Conservation (phyloP, 2,888 invertebrate species). For the Plusia festucae region DNA sequence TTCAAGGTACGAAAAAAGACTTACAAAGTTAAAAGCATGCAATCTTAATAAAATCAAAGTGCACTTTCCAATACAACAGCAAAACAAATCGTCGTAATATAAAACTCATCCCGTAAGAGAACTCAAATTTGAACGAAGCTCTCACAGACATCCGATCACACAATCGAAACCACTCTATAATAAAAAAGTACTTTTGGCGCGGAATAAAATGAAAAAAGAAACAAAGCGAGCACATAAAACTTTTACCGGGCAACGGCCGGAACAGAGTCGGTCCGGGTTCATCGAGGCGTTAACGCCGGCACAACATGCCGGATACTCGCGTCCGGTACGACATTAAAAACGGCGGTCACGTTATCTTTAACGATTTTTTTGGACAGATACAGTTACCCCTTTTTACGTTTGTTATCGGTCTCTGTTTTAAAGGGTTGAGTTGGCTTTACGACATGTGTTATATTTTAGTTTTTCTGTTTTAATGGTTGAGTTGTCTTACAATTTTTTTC, state of each 20-base stretch:
- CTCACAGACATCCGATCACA: slow-evolving; percentile 33
- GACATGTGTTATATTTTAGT: background rate
- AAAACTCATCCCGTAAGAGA: slow-evolving; percentile 10
- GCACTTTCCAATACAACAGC: background rate
- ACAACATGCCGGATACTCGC: slow-evolving; percentile 57
- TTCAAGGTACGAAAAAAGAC: background rate
- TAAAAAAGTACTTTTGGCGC: slow-evolving; percentile 52
- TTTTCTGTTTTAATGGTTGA: background rate
- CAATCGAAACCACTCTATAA: slow-evolving; percentile 41
- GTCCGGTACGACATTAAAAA: slow-evolving; percentile 63
- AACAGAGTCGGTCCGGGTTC: slow-evolving; percentile 49
- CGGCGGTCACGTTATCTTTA: slow-evolving; percentile 59
- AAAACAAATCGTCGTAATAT: background rate
- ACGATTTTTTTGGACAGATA: slow-evolving; percentile 50
- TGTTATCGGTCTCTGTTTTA: slow-evolving; percentile 20
- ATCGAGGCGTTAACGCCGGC: slow-evolving; percentile 60
- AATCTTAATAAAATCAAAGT: slow-evolving; percentile 3
- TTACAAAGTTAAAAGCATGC: background rate
- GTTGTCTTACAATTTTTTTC: background rate
- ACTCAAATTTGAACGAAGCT: slow-evolving; percentile 22
- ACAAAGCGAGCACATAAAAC: slow-evolving; percentile 54
- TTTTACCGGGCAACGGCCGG: slow-evolving; percentile 54
- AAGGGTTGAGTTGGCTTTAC: slow-evolving; percentile 6
- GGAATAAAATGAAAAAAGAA: slow-evolving; percentile 53
- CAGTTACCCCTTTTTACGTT: slow-evolving; percentile 48